Evolutionary conservation across 2,113 vertebrate species (phyloP), one percentile per base, ranked within the genome.

Genomic region (Pygoscelis antarcticus): DNA sequence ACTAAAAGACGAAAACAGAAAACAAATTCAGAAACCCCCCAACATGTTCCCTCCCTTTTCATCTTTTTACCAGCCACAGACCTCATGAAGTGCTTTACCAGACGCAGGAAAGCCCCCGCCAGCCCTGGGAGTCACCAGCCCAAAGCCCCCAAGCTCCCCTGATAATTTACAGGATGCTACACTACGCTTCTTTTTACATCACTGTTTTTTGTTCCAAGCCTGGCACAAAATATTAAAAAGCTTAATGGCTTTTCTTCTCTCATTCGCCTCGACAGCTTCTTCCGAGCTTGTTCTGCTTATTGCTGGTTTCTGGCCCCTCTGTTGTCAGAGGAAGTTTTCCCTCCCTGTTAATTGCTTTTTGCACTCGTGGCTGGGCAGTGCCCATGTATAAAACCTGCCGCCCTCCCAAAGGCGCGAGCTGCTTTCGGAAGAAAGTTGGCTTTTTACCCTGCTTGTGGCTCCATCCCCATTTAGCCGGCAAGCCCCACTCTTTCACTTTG

Each of bases 321-420:
- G 25, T 8, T 30, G 36, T n/a, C 36, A 7, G 55, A 20, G 42
- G 15, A 46, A 40, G 13, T 51, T 82, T 72, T 49, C 20, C 51
- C 85, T 82, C 40, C 20, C 30, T 7, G 18, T 32, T 34, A 54
- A 75, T 58, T 22, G 44, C 16, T 54, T 54, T n/a, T 66, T 77
- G 75, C 58, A 12, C 65, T 34, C 2, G 3, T 16, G 65, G 22
- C 30, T 10, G 77, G 77, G 38, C 70, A 47, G 17, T 0, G 11
- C n/a, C 57, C 1, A 5, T 9, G 13, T 2, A 11, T 6, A 14
- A 65, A 91, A 22, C 13, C 4, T 25, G 15, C 62, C 2, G 3
- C 21, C n/a, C 38, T 42, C 55, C 44, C 11, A 11, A 11, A 16
- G 54, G 32, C 7, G 2, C 25, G 2, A 30, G 36, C 16, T 23